These are phyloP conservation scores for Sterna hirundo DNA, from an alignment of 2,113 vertebrate species.

Conservation along the genomic window DNA sequence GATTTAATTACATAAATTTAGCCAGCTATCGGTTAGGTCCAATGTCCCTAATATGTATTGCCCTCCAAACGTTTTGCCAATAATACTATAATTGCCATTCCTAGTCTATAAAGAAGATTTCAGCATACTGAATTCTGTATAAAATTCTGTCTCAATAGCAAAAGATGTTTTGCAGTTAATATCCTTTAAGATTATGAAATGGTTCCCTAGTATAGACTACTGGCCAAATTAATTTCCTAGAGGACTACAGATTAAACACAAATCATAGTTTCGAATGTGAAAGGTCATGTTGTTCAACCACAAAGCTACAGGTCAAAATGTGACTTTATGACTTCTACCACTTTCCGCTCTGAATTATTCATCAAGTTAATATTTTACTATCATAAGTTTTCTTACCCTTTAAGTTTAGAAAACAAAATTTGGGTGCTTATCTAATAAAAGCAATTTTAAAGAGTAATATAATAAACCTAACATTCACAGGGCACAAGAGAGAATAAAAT, in stretches of 20 bases:
- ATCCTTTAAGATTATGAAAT: not conserved
- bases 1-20: slow-evolving; percentile 6
- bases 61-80: not conserved
- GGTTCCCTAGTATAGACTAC: not conserved
- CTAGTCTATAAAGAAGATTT: not conserved
- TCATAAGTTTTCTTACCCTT: not conserved
- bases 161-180: not conserved
- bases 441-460: not conserved
- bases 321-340: not conserved
- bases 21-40: not conserved
- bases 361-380: slow-evolving; percentile 6
- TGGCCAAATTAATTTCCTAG: slow-evolving; percentile 17
- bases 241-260: slow-evolving; percentile 19
- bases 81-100: not conserved
- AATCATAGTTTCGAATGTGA: not conserved
- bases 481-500: not conserved
- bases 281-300: not conserved
- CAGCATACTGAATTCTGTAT: not conserved
- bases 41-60: not conserved
- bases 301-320: not conserved
- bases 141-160: not conserved
- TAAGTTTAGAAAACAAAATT: not conserved
- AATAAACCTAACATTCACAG: not conserved
- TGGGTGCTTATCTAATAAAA: not conserved
- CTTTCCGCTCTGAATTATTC: not conserved